phyloP scores from a whole-genome alignment of 2,797 vertebrate species.

The Chanos chanos region DNA sequence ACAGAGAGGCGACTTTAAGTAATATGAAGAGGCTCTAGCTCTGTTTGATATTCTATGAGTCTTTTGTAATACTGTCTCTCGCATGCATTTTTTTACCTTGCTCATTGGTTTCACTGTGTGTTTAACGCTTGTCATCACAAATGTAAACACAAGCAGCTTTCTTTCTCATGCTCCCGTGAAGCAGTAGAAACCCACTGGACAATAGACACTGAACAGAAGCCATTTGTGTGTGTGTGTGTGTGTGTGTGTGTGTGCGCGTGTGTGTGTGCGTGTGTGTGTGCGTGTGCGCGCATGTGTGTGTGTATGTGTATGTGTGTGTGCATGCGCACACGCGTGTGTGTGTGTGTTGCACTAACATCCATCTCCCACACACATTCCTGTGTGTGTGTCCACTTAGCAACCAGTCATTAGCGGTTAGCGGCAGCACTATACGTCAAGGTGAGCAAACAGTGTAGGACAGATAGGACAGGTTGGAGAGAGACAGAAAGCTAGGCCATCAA shows the following conservation, averaged over 20 bases:
- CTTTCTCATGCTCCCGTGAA: conserved; percentile 44
- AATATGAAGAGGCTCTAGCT: no score
- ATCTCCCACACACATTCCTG: conserved; percentile 55
- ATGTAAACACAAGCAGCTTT: conserved; percentile 56
- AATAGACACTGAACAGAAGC: conserved; percentile 41
- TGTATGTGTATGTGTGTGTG: conserved; percentile 36
- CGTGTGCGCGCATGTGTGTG: conserved; percentile 25
- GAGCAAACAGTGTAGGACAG: conserved; percentile 55
- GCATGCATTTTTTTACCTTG: neutral
- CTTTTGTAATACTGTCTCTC: conserved; percentile 1
- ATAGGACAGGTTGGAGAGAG: conserved; percentile 28
- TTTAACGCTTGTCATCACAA: conserved; percentile 44
- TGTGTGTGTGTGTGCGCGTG: conserved; percentile 51
- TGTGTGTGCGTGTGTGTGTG: conserved; percentile 49
- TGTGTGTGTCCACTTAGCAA: conserved; percentile 43
- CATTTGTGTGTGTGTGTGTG: conserved; percentile 27
- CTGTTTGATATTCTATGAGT: no score
- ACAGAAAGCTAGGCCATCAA: conserved; percentile 28
- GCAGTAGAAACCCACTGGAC: conserved; percentile 51
- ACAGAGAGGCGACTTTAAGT: no score
- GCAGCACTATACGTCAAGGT: conserved; percentile 50
- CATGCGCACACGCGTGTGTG: conserved; percentile 52
- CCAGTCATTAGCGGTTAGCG: conserved; percentile 48
- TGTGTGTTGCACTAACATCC: conserved; percentile 44
- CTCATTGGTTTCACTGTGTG: conserved; percentile 10